Percentiles rank a stretch among this genome's conserved stretches.
phyloP scores from a whole-genome alignment of 30 jellyfish, hydroid and myxozoan genomes.

The Aurelia aurita region DNA sequence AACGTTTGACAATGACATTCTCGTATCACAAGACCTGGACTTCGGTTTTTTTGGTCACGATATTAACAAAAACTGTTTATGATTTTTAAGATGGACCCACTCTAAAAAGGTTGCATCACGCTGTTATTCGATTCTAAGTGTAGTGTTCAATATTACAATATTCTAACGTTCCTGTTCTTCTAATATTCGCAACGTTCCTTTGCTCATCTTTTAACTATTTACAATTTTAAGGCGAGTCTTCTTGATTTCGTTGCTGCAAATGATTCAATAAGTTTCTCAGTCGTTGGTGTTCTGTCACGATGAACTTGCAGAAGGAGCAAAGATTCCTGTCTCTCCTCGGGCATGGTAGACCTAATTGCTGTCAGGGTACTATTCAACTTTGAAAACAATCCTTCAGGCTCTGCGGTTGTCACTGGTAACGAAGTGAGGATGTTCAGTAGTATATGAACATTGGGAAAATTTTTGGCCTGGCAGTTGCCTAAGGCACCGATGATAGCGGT shows the following conservation, averaged over 20 bases:
- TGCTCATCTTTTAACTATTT: too few relatives aligned
- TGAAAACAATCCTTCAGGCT: slow-evolving; percentile 17
- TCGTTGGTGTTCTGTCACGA: slow-evolving; percentile 17
- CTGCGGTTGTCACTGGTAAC: slow-evolving; percentile 24
- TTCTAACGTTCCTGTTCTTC: too few relatives aligned
- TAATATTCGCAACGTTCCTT: too few relatives aligned
- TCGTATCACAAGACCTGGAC: too few relatives aligned
- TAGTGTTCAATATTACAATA: too few relatives aligned
- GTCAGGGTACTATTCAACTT: slow-evolving; percentile 30
- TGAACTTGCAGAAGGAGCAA: slow-evolving; percentile 15
- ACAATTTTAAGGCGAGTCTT: neutral
- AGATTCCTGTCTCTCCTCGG: slow-evolving; percentile 28
- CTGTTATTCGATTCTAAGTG: too few relatives aligned
- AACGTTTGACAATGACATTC: too few relatives aligned
- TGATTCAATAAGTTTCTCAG: slow-evolving; percentile 8
- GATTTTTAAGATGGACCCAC: too few relatives aligned
- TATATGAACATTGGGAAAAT: neutral
- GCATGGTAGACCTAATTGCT: slow-evolving; percentile 27
- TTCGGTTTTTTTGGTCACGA: too few relatives aligned
- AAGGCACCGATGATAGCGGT: slow-evolving; percentile 28
- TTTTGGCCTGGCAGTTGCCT: slow-evolving; percentile 12
- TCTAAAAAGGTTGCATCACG: too few relatives aligned
- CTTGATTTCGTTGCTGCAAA: neutral
- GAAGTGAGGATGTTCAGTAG: slow-evolving; percentile 4
- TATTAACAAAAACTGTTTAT: too few relatives aligned